Evolutionary conservation across 2,888 invertebrate genomes (phyloP).

Genomic region (Eristalis arbustorum): DNA sequence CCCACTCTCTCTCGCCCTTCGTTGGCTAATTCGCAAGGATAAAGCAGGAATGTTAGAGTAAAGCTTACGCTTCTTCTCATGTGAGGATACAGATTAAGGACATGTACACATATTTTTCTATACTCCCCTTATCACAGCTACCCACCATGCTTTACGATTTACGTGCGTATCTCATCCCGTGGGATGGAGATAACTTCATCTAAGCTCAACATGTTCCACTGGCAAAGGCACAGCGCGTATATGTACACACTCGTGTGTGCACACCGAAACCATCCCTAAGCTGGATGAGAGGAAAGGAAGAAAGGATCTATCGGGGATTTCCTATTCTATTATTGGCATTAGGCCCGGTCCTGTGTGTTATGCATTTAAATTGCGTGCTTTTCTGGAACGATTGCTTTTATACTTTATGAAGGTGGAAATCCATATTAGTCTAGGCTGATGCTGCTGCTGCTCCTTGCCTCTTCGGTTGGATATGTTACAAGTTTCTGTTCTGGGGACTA

Average conservation of each 20-base stretch:
- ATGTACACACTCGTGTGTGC: neutral
- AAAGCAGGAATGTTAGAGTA: constrained; percentile 53
- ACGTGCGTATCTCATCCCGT: constrained; percentile 69
- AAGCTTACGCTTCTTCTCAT: constrained; percentile 40
- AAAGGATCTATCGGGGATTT: constrained; percentile 80
- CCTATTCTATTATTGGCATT: constrained; percentile 81
- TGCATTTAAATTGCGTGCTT: constrained; percentile 81
- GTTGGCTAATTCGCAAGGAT: constrained; percentile 57
- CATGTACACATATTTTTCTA: constrained; percentile 43
- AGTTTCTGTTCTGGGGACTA: neutral
- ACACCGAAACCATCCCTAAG: neutral
- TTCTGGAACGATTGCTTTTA: constrained; percentile 74
- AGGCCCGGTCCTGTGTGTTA: constrained; percentile 80
- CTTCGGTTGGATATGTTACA: constrained; percentile 35
- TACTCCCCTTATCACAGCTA: constrained; percentile 8
- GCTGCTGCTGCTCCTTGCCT: neutral
- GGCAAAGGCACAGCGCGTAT: neutral
- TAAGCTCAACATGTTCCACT: constrained; percentile 68
- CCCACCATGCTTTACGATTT: constrained; percentile 57
- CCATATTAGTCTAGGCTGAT: constrained; percentile 60
- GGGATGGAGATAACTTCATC: constrained; percentile 68
- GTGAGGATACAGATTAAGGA: constrained; percentile 49
- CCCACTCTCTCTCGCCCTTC: neutral
- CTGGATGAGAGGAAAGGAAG: constrained; percentile 23
- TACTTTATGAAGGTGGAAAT: constrained; percentile 71